Conservation (phyloP, 1,140 invertebrate species). For the Brachionus calyciflorus region DNA sequence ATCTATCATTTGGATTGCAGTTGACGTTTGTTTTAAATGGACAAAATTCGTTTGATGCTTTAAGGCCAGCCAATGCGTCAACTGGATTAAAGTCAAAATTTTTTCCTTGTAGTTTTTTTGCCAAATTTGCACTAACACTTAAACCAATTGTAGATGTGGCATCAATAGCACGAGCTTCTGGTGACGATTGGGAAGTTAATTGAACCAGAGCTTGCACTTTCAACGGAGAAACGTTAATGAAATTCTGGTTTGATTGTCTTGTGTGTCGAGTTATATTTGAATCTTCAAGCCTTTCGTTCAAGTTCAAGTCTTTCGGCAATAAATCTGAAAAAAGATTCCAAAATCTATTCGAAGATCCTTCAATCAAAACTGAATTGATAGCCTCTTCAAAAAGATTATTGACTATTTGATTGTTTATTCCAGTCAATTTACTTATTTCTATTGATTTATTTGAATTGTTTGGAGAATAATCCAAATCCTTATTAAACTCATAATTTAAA, state of each 20-base stretch:
- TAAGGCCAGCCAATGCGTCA: background rate
- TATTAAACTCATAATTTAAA: background rate
- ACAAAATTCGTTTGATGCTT: conserved; percentile 40
- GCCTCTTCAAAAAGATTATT: background rate
- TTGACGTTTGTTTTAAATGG: conserved; percentile 32
- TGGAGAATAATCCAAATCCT: conserved; percentile 3
- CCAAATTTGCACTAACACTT: background rate
- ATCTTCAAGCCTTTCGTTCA: background rate
- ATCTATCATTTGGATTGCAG: conserved; percentile 13
- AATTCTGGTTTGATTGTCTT: background rate
- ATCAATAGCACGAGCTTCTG: conserved; percentile 12
- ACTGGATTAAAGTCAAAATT: conserved; percentile 32
- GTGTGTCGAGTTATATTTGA: background rate
- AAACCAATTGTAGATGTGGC: background rate
- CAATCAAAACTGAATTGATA: background rate
- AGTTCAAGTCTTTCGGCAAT: background rate
- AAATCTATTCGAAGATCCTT: background rate
- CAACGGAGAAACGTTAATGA: background rate
- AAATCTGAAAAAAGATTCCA: background rate
- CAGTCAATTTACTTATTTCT: too few species aligned
- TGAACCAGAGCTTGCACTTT: background rate
- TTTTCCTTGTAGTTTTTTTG: background rate
- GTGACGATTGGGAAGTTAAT: background rate
- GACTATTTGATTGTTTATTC: background rate
- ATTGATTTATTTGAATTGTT: background rate